Conservation (phyloP, 2,888 invertebrate species). For the Lasioglossum vierecki region DNA sequence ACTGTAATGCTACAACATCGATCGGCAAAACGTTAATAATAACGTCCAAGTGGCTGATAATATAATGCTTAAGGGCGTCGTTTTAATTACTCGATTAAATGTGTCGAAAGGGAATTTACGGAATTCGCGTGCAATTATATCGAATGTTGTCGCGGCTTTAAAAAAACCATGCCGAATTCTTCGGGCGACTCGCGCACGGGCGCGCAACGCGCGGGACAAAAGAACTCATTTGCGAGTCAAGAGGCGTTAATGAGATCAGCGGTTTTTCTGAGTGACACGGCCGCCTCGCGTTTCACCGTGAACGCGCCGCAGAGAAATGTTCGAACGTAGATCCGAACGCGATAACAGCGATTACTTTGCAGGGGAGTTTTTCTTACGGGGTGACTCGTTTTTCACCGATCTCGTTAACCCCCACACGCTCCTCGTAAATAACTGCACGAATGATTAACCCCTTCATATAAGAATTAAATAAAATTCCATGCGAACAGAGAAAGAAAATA, state of each 20-base stretch:
- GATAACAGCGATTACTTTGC: constrained; percentile 3
- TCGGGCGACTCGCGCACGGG: neutral
- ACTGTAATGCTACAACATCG: constrained; percentile 9
- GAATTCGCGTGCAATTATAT: constrained; percentile 16
- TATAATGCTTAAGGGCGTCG: neutral
- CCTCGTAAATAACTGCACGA: neutral
- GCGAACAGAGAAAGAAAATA: neutral
- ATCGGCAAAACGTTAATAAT: neutral
- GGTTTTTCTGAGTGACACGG: constrained; percentile 10
- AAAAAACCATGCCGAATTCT: constrained; percentile 8
- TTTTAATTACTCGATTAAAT: neutral
- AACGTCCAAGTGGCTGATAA: neutral
- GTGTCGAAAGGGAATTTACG: neutral
- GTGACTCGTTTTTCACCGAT: neutral
- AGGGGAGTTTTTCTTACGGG: neutral
- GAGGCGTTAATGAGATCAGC: constrained; percentile 42
- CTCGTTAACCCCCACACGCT: neutral
- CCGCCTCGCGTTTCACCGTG: constrained; percentile 1
- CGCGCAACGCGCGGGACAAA: constrained; percentile 8
- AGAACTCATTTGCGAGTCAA: constrained; percentile 40
- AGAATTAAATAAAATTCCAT: no score
- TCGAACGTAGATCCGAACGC: neutral
- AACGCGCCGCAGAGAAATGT: neutral
- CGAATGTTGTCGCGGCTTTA: constrained; percentile 13
- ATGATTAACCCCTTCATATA: neutral